phyloP scores from a whole-genome alignment of 2,888 invertebrate genomes.

The Drosophila cyrtoloma region DNA sequence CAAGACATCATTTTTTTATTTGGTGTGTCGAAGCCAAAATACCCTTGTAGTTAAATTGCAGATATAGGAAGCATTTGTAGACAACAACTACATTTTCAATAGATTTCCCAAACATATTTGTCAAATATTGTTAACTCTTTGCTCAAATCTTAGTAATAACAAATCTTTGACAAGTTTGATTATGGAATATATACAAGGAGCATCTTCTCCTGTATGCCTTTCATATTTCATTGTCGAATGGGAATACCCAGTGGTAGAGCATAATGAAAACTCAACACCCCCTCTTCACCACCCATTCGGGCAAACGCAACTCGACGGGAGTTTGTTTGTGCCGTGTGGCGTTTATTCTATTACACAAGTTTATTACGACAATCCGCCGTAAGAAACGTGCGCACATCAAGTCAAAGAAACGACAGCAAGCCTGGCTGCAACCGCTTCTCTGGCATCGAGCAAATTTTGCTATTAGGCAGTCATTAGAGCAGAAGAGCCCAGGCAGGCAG shows the following conservation, averaged over 20 bases:
- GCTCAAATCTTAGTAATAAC: neutral
- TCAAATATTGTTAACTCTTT: neutral
- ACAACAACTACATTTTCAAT: neutral
- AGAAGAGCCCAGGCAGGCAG: conserved; percentile 53
- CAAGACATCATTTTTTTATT: neutral
- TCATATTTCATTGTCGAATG: neutral
- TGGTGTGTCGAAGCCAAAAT: neutral
- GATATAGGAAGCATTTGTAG: neutral
- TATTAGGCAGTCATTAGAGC: conserved; percentile 80
- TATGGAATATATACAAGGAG: neutral
- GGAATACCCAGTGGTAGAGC: conserved; percentile 1
- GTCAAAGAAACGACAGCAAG: conserved; percentile 54
- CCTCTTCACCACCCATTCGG: conserved; percentile 35
- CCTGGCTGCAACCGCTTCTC: conserved; percentile 27
- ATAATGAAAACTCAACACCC: conserved; percentile 13
- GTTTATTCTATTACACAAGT: conserved; percentile 82
- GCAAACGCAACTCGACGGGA: conserved; percentile 56
- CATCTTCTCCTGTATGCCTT: neutral
- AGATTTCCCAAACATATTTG: neutral
- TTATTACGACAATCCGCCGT: conserved; percentile 73
- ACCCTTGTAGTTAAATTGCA: neutral
- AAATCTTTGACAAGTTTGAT: neutral
- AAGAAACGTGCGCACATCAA: conserved; percentile 69
- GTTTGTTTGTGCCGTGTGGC: conserved; percentile 75
- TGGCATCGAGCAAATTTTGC: conserved; percentile 70